Evolutionary conservation across 2,888 invertebrate genomes (phyloP), one percentile per base, ranked within the genome.

Genomic region (Phymatocera aterrima): DNA sequence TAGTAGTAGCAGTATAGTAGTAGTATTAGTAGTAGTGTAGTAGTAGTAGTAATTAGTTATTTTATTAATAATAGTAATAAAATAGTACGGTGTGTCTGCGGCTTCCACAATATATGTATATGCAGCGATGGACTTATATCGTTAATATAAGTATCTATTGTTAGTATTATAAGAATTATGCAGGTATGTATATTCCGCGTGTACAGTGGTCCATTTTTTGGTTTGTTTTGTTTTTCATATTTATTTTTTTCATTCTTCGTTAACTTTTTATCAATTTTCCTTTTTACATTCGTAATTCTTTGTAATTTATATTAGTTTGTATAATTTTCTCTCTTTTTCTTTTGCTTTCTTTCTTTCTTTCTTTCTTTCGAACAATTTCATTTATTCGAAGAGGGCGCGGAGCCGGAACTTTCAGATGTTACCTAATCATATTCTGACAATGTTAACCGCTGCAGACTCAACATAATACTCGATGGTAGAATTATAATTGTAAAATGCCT

Each of bases 171-270:
- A 75, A 75, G 54, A 57, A 57, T n/a, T n/a, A n/a, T 57, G 75
- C 75, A 75, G 57, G 57, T 75, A 60, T 75, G 75, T 75, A 57
- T 75, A 75, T 75, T 43, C 34, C 57, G n/a, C n/a, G 75, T 60
- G 75, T 75, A 75, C 75, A 75, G 24, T 75, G 75, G 75, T 75
- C 75, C 75, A 75, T 75, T 57, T 75, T 75, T 75, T 72, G 28
- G n/a, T 18, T 24, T 40, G 15, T 4, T 54, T 57, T 57, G 24
- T 40, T 57, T 54, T 57, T 57, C 4, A 0, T 40, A n/a, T 34
- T 37, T 65, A 6, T 74, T 37, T 57, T 70, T 70, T n/a, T 51
- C 15, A 54, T 54, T 54, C 21, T 54, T 18, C 54, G 8, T 54
- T 28, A 28, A 15, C 31, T 61, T 60, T 61, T 28, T 31, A 61